Base-by-base conservation (phyloP, 2,888 invertebrate species). In the Caradrina kadenii region DNA sequence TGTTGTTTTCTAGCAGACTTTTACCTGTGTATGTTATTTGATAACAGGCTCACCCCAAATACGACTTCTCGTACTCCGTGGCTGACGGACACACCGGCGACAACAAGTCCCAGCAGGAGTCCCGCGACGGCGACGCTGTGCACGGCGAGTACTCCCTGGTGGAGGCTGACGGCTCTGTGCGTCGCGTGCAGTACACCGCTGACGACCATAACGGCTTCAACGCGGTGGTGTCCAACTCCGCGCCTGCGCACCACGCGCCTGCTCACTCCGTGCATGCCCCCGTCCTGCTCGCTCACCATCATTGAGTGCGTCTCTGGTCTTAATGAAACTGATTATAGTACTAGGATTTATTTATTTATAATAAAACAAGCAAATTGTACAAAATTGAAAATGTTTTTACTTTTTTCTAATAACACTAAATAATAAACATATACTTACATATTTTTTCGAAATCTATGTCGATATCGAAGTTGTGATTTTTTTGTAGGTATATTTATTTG, bases 51-150 rank as follows among this genome's bases (percentile, higher is more conserved):
- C 95, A 96, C 88, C 96, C 96, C 63, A 94, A 96, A 86, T 96
- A 96, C 90, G 93, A 96, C 63, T 96, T 93, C 90, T 93, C 96
- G 7, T 96, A 96, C 88, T 96, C 96, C 15, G 96, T 96, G n/a
- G 93, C 96, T 75, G 96, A 96, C 77, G 93, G 93, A 7, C 96
- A 96, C 86, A 94, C 96, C 73, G 96, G 96, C 50, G 96, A 96
- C 93, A 96, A 96, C 91, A 96, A 96, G 93, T 96, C 96, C 76
- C 96, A 96, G 89, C 92, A 94, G 60, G 96, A 96, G 91, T 92
- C 93, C 86, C 94, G 96, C 84, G 96, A 96, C 90, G 97, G 97
- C 8, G 96, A 97, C 85, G 96, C 94, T 64, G 97, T 97, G 79
- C 96, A 96, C 86, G 97, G 97, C 69, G 88, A 90, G 82, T 94